Base-by-base conservation (phyloP, 2,888 invertebrate genomes). In the Pogonocherus hispidulus region DNA sequence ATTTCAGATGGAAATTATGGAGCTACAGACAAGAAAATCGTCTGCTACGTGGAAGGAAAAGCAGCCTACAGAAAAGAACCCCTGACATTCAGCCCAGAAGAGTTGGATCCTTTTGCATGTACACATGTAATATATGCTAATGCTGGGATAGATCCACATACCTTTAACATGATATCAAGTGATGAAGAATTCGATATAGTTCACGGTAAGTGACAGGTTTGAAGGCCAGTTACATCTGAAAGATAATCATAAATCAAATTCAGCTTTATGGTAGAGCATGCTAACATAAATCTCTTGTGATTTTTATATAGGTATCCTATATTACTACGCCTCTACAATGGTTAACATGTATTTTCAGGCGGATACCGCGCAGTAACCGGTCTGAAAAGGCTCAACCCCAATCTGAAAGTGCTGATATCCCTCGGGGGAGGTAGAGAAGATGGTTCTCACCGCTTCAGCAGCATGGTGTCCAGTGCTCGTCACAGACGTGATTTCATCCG, bases 41-140 rank as follows among this genome's bases (percentile, higher is more conserved):
- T 93, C 0, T 94, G 94, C 80, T 92, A 92, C 81, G 84, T 93
- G 70, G 89, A 93, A 79, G 91, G 91, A 0, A 89, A 88, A 86
- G 89, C 92, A 2, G 89, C 89, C 2, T 91, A 92, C 82, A 87
- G 93, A 54, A 88, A 88, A 47, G 90, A 91, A 27, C 93, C 92
- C 0, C 87, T 92, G 63, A 88, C 90, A 0, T 91, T 93, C 79
- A 88, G 88, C 0, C 88, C 91, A 0, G 87, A 89, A 19, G 88
- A 92, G 59, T 84, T 93, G 49, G 92, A 93, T 16, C 88, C 88
- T 2, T 88, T 89, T 71, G 86, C 88, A 35, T 94, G 94, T 84
- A 92, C 93, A 1, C 93, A 94, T 80, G 85, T 94, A 1, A 89
- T 94, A 70, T 94, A 94, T 79, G 90, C 91, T 1, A 92, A 91